Conservation (phyloP, 2,888 invertebrate genomes). For the Drosophila recens region DNA sequence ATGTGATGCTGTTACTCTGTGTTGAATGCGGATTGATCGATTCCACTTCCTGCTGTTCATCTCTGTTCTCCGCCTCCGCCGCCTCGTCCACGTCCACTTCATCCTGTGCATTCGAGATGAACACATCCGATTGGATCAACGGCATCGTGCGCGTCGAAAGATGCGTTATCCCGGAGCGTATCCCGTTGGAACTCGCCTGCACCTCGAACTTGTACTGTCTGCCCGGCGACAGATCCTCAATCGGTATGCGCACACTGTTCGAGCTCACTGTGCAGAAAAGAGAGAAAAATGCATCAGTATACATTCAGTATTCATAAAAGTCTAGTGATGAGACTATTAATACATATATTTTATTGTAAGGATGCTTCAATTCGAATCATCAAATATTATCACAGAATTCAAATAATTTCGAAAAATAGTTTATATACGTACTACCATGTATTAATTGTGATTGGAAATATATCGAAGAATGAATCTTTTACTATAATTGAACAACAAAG, state of each 20-base stretch:
- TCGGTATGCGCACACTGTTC: conserved; percentile 87
- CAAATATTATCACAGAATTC: too few relatives aligned
- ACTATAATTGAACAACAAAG: too few relatives aligned
- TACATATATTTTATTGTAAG: too few relatives aligned
- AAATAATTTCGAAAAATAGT: too few relatives aligned
- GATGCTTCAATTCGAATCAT: not conserved
- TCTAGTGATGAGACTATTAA: too few relatives aligned
- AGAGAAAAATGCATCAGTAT: not conserved
- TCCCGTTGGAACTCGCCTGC: conserved; percentile 91
- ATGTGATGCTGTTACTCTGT: conserved; percentile 90
- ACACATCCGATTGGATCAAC: conserved; percentile 95
- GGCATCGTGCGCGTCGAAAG: conserved; percentile 93
- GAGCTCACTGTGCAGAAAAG: conserved; percentile 68
- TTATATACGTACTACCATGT: too few relatives aligned
- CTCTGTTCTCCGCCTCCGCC: conserved; percentile 70
- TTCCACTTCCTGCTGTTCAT: conserved; percentile 69
- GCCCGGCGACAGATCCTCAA: conserved; percentile 92
- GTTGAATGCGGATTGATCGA: conserved; percentile 86
- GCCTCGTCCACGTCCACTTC: conserved; percentile 87
- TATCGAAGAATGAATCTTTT: too few relatives aligned
- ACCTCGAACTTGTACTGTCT: conserved; percentile 92
- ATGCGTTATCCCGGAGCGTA: conserved; percentile 91
- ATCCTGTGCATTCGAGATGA: conserved; percentile 91
- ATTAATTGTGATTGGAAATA: too few relatives aligned
- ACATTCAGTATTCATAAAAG: not conserved